Percentiles rank a stretch among this genome's conserved stretches.
phyloP scores from a whole-genome alignment of 2,888 invertebrate species.

The Rhyacophila evoluta region DNA sequence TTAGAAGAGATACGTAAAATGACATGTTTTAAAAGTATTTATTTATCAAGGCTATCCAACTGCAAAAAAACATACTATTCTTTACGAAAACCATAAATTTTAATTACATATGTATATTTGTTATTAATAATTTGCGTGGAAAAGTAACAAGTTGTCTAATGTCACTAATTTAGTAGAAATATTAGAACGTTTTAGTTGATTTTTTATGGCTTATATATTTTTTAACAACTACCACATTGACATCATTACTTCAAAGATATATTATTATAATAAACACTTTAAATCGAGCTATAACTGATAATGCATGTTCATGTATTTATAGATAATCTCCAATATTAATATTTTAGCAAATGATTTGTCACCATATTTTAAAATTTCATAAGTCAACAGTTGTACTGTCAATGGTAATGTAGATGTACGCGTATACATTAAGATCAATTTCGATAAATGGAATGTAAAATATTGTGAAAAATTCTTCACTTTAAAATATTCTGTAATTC shows the following conservation, averaged over 20 bases:
- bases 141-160: neutral
- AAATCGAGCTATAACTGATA: neutral
- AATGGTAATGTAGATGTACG: neutral
- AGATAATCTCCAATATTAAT: no score
- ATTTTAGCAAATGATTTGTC: no score
- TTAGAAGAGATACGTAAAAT: conserved; percentile 6
- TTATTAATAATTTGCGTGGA: neutral
- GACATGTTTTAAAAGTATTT: conserved; percentile 6
- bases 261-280: neutral
- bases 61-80: neutral
- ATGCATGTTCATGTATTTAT: no score
- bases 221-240: neutral
- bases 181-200: neutral
- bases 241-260: neutral
- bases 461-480: no score
- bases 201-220: neutral
- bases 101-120: neutral
- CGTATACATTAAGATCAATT: neutral
- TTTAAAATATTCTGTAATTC: no score
- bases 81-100: neutral
- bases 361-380: neutral
- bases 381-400: neutral
- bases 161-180: neutral
- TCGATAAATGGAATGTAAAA: neutral
- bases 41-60: conserved; percentile 6